Conservation (phyloP, 2,888 invertebrate species). For the Phyllotreta striolata region DNA sequence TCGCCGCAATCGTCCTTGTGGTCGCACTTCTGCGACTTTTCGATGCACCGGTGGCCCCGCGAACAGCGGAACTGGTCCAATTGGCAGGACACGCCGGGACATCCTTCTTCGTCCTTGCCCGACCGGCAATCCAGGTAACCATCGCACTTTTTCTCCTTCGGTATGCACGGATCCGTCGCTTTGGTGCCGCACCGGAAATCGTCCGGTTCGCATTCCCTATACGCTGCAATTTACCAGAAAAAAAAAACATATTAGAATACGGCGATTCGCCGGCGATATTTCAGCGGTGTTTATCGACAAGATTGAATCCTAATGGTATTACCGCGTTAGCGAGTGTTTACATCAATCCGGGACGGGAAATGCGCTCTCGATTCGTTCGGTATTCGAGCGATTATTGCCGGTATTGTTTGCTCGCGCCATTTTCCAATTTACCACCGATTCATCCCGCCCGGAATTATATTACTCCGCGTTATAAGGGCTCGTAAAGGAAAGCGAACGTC, state of each 20-base stretch:
- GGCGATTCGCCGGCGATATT: not conserved
- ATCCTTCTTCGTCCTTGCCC: slow-evolving; percentile 81
- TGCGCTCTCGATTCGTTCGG: too few relatives aligned
- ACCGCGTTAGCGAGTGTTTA: slow-evolving; percentile 27
- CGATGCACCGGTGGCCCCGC: slow-evolving; percentile 82
- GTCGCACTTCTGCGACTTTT: slow-evolving; percentile 80
- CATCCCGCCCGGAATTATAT: too few relatives aligned
- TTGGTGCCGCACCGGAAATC: slow-evolving; percentile 86
- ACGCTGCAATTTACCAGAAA: slow-evolving; percentile 68
- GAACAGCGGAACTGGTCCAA: slow-evolving; percentile 88
- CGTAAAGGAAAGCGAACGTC: too few relatives aligned
- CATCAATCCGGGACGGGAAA: not conserved
- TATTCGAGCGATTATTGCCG: too few relatives aligned
- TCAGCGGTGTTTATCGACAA: slow-evolving; percentile 6
- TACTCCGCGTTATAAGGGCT: too few relatives aligned
- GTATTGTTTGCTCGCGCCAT: too few relatives aligned
- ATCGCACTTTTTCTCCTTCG: slow-evolving; percentile 89
- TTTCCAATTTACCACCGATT: too few relatives aligned
- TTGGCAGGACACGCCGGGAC: slow-evolving; percentile 74
- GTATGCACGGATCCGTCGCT: slow-evolving; percentile 82
- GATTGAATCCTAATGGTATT: slow-evolving; percentile 37
- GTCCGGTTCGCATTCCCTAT: slow-evolving; percentile 84
- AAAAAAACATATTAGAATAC: slow-evolving; percentile 1
- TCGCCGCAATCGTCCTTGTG: slow-evolving; percentile 91
- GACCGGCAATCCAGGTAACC: slow-evolving; percentile 89